A percentile compares a stretch with the other conserved stretches of the same genome.
These are phyloP conservation scores for Kryphioiulus occultus DNA, from an alignment of 2,888 invertebrate genomes.

Conservation along the genomic window DNA sequence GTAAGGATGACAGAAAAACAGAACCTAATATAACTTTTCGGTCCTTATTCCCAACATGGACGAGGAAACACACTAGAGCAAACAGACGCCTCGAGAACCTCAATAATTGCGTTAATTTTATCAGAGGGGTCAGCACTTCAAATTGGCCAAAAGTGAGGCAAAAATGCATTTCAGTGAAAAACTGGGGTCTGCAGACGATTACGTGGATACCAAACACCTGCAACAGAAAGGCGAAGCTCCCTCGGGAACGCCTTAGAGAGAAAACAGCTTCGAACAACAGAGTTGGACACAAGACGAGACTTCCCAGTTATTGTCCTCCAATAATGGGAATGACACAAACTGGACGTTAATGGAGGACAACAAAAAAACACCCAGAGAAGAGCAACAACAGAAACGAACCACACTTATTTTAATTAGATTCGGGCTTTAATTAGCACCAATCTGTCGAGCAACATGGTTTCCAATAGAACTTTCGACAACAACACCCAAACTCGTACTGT, in stretches of 20 bases:
- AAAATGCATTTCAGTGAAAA: neutral
- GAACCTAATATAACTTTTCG: no score
- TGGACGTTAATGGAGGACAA: neutral
- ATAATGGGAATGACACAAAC: slow-evolving; percentile 3
- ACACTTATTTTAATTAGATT: neutral
- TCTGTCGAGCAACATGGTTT: neutral
- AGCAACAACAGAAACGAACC: neutral
- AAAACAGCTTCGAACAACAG: slow-evolving; percentile 7
- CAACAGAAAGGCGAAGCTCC: neutral
- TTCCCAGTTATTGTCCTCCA: neutral
- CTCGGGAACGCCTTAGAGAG: neutral
- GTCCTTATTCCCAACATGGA: no score
- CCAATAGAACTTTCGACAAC: no score
- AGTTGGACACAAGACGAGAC: neutral
- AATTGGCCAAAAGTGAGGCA: neutral
- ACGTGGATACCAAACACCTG: neutral
- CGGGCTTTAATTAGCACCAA: neutral
- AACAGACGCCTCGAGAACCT: neutral
- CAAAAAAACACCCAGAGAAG: neutral
- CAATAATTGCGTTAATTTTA: neutral
- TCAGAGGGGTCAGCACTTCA: neutral
- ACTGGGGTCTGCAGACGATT: neutral
- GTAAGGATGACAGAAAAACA: no score
- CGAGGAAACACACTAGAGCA: no score
- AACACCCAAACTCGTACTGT: no score